A percentile compares a stretch with the other conserved stretches of the same genome.
Conservation (phyloP, 2,113 vertebrate genomes). For the Podiceps cristatus region DNA sequence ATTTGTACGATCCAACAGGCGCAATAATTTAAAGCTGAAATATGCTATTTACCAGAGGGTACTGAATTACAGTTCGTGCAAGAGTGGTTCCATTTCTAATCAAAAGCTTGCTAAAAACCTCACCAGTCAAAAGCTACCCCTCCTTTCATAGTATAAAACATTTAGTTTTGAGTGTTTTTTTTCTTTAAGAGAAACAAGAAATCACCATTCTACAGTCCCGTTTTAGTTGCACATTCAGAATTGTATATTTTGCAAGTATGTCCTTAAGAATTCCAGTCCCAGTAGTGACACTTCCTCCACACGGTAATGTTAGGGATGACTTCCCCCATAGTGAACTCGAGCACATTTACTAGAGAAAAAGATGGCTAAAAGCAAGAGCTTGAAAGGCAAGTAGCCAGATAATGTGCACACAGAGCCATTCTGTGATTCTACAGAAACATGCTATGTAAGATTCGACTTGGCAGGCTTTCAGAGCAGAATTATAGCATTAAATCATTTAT, state of each 20-base stretch:
- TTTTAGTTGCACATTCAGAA: not conserved
- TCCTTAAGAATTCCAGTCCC: not conserved
- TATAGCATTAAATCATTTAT: not conserved
- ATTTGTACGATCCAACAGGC: not conserved
- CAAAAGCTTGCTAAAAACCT: not conserved
- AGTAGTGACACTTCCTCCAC: not conserved
- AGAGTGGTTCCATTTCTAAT: not conserved
- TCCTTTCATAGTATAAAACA: not conserved
- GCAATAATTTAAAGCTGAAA: not conserved
- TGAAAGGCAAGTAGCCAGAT: not conserved
- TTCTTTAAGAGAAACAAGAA: not conserved
- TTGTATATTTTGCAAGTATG: not conserved
- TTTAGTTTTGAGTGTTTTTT: not conserved
- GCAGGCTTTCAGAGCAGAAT: not conserved
- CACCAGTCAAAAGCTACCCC: too few species aligned
- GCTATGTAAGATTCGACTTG: not conserved
- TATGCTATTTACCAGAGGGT: not conserved
- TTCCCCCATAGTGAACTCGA: not conserved
- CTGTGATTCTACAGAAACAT: not conserved
- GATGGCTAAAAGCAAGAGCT: not conserved
- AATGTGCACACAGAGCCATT: not conserved
- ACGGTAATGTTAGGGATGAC: not conserved
- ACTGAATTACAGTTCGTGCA: not conserved
- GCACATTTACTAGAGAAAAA: not conserved
- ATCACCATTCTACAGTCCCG: not conserved